Conservation (phyloP, 2,797 vertebrate species). For the Streptopelia turtur region DNA sequence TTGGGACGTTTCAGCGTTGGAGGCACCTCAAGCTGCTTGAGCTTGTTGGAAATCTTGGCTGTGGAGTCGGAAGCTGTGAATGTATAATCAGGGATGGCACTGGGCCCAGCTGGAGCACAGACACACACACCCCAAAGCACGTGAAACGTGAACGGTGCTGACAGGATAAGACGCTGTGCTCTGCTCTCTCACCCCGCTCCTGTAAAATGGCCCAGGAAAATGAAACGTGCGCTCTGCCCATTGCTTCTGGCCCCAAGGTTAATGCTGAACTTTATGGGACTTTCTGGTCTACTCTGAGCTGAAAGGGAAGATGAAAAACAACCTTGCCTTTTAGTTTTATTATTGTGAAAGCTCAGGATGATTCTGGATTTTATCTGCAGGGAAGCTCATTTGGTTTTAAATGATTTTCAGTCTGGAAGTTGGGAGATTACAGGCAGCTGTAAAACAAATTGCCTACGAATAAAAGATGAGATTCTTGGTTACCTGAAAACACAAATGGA, state of each 20-base stretch:
- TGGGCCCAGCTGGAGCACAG: slow-evolving; percentile 35
- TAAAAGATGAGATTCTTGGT: slow-evolving; percentile 43
- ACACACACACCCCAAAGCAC: neutral
- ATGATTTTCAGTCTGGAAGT: slow-evolving; percentile 61
- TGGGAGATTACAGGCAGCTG: slow-evolving; percentile 42
- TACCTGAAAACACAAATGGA: slow-evolving; percentile 25
- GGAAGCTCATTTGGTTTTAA: slow-evolving; percentile 67
- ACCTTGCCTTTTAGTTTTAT: slow-evolving; percentile 16
- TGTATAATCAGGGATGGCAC: slow-evolving; percentile 16
- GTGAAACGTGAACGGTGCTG: neutral
- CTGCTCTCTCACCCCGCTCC: neutral
- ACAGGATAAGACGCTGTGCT: neutral
- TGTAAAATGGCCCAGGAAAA: neutral
- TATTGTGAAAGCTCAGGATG: slow-evolving; percentile 40
- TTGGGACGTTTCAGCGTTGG: neutral
- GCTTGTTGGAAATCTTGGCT: slow-evolving; percentile 38
- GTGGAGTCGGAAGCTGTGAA: slow-evolving; percentile 28
- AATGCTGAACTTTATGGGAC: slow-evolving; percentile 43
- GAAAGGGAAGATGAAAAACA: too few species aligned
- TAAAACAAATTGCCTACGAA: slow-evolving; percentile 43
- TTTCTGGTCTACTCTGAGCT: slow-evolving; percentile 15
- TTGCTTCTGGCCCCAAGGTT: slow-evolving; percentile 43
- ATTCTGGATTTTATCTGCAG: slow-evolving; percentile 37
- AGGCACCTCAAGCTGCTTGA: slow-evolving; percentile 9
- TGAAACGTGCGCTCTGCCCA: slow-evolving; percentile 3